Conservation (phyloP, 2,113 vertebrate genomes). For the Melanocharis versteri region DNA sequence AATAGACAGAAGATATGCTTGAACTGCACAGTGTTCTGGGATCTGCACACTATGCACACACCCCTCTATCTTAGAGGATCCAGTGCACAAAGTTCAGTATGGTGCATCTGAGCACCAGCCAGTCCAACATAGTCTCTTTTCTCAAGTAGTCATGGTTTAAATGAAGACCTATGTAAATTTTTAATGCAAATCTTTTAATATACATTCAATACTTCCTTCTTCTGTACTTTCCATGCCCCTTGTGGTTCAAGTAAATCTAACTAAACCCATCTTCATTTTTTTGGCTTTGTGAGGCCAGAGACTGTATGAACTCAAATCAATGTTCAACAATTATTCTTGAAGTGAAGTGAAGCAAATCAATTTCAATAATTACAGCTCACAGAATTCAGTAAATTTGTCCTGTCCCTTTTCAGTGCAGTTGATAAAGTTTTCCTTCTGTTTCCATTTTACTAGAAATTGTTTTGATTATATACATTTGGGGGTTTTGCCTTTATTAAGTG, state of each 20-base stretch:
- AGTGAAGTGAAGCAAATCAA: not conserved
- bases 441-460: not conserved
- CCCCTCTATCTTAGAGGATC: no score
- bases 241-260: not conserved
- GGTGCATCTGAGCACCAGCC: not conserved
- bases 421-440: not conserved
- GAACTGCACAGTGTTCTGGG: not conserved
- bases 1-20: not conserved
- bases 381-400: not conserved
- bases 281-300: not conserved
- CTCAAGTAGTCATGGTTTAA: not conserved
- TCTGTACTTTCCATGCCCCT: not conserved
- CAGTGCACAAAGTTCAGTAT: not conserved
- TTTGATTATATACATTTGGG: constrained; percentile 39
- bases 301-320: not conserved
- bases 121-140: not conserved
- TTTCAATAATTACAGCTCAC: not conserved
- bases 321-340: not conserved
- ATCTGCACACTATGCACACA: not conserved
- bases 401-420: not conserved
- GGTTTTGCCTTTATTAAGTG: constrained; percentile 37
- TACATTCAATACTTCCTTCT: not conserved
- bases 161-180: not conserved
- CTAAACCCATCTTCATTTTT: not conserved
- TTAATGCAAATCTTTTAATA: not conserved